Evolutionary conservation across 2,113 vertebrate genomes (phyloP).

Genomic region (Nibea coibor): DNA sequence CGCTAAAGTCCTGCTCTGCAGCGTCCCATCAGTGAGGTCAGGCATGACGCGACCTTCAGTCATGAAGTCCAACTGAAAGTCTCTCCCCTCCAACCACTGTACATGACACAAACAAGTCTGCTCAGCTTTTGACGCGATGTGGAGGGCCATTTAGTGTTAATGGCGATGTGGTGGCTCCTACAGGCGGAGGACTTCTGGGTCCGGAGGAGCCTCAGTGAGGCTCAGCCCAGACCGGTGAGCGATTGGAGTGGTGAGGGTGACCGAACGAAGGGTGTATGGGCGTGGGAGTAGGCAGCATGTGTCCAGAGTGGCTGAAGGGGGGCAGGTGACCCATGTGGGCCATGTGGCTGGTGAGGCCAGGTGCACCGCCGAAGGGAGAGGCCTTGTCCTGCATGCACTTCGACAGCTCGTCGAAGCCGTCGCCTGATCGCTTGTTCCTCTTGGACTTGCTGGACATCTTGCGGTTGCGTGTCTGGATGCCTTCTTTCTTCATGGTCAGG

Average conservation of each 20-base stretch:
- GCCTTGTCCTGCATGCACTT: constrained; percentile 98
- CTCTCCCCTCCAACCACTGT: constrained; percentile 62
- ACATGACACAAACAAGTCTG: constrained; percentile 59
- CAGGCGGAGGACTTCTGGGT: constrained; percentile 33
- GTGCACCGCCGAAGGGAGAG: constrained; percentile 89
- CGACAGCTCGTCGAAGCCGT: constrained; percentile 96
- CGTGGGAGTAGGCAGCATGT: constrained; percentile 98
- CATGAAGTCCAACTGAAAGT: constrained; percentile 61
- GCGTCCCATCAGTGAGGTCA: constrained; percentile 57
- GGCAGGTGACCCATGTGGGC: constrained; percentile 95
- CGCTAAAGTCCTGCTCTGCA: constrained; percentile 52
- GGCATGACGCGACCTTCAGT: constrained; percentile 38
- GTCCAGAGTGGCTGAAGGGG: constrained; percentile 96
- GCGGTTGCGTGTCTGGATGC: constrained; percentile 98
- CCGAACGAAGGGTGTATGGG: constrained; percentile 98
- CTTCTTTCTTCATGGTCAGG: constrained; percentile 99
- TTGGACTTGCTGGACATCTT: constrained; percentile 99
- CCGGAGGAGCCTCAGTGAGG: constrained; percentile 77
- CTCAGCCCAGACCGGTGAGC: constrained; percentile 96
- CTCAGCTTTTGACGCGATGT: constrained; percentile 40
- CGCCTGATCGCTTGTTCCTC: constrained; percentile 92
- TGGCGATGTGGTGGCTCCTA: constrained; percentile 61
- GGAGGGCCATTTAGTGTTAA: constrained; percentile 72
- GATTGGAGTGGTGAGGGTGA: constrained; percentile 91
- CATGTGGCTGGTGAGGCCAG: constrained; percentile 94